Percentiles rank a stretch among this genome's conserved stretches.
phyloP scores from a whole-genome alignment of 2,888 invertebrate species.

The Lasioglossum figueresi region DNA sequence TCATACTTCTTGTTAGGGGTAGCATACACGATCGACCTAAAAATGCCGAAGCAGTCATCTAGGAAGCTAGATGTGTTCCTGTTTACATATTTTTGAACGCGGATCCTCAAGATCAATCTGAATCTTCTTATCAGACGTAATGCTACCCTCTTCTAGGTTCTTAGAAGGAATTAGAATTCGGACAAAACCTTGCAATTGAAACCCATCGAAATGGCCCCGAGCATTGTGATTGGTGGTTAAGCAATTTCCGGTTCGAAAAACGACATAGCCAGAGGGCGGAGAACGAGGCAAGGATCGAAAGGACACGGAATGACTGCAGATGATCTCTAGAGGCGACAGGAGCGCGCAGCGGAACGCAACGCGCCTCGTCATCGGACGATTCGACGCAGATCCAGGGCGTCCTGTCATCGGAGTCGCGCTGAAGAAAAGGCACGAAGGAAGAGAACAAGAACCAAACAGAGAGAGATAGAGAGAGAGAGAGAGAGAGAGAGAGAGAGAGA shows the following conservation, averaged over 20 bases:
- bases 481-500: slow-evolving; percentile 10
- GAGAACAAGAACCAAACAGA: not conserved
- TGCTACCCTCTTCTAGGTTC: no score
- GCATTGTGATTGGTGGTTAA: not conserved
- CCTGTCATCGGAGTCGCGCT: slow-evolving; percentile 42
- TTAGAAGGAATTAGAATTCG: no score
- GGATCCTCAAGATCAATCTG: no score
- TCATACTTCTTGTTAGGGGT: not conserved
- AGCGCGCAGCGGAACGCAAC: slow-evolving; percentile 29
- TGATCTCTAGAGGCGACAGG: slow-evolving; percentile 39
- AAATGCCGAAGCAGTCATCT: not conserved
- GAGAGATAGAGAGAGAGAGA: not conserved
- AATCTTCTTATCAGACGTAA: no score
- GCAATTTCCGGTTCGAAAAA: not conserved
- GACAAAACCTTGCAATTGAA: not conserved
- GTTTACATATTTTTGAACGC: not conserved
- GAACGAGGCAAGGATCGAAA: not conserved
- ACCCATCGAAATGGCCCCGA: not conserved
- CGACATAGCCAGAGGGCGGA: not conserved
- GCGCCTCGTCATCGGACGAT: slow-evolving; percentile 63
- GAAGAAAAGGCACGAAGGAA: slow-evolving; percentile 29
- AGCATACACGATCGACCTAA: not conserved
- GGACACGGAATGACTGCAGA: slow-evolving; percentile 10
- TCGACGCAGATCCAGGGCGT: slow-evolving; percentile 54
- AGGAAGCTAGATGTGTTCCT: no score